A percentile compares a stretch with the other conserved stretches of the same genome.
Conservation (phyloP, 2,888 invertebrate species). For the Alloscopus bannaensis region DNA sequence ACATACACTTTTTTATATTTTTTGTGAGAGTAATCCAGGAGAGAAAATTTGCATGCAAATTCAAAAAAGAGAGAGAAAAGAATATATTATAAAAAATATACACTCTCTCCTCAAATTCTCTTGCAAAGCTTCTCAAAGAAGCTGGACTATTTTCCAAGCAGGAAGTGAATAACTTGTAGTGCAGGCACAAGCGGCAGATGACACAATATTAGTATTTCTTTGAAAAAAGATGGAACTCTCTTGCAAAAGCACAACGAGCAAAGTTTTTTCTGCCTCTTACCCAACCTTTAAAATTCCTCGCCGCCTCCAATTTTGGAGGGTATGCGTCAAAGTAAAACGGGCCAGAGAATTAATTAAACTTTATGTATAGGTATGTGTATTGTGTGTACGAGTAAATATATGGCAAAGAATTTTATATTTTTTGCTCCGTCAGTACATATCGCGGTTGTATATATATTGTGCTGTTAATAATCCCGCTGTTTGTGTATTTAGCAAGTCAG, state of each 20-base stretch:
- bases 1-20: too few species aligned
- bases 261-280: slow-evolving; percentile 26
- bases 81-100: background rate
- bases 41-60: slow-evolving; percentile 50
- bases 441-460: too few species aligned
- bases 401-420: background rate
- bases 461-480: slow-evolving; percentile 13
- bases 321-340: slow-evolving; percentile 11
- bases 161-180: background rate
- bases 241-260: background rate
- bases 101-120: background rate
- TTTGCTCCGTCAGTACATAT: too few species aligned
- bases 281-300: too few species aligned
- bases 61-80: slow-evolving; percentile 17
- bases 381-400: background rate
- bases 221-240: slow-evolving; percentile 2
- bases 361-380: background rate
- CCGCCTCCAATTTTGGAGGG: too few species aligned
- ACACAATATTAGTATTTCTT: slow-evolving; percentile 34
- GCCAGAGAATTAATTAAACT: slow-evolving; percentile 20
- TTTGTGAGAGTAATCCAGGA: background rate
- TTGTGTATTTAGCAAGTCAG: slow-evolving; percentile 4
- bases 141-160: background rate
- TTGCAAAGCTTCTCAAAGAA: slow-evolving; percentile 6
- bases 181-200: slow-evolving; percentile 27